Percentiles rank a stretch among this genome's conserved stretches.
Evolutionary conservation across 2,113 vertebrate genomes (phyloP).

Genomic region (Coracopsis vasa): DNA sequence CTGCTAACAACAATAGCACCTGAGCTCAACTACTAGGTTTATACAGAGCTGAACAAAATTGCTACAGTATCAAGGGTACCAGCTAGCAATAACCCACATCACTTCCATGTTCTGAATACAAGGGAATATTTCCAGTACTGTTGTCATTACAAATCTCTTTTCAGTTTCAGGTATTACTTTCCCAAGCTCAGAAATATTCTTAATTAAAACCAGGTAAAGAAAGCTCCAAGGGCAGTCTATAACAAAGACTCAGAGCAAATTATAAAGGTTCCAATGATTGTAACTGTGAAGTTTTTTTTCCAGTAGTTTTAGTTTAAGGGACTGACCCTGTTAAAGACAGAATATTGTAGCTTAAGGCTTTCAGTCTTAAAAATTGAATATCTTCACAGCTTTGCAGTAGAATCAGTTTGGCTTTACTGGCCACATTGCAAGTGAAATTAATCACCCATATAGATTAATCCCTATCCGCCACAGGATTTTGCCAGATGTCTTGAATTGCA

Average conservation of each 20-base stretch:
- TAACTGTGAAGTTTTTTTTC: neutral
- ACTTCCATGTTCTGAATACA: neutral
- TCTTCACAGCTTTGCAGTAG: neutral
- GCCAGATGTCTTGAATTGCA: neutral
- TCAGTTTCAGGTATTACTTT: slow-evolving; percentile 21
- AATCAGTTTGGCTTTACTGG: neutral
- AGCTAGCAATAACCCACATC: neutral
- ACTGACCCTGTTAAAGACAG: neutral
- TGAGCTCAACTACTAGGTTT: neutral
- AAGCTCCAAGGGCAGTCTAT: neutral
- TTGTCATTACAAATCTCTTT: slow-evolving; percentile 4
- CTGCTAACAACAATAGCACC: neutral
- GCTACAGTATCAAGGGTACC: neutral
- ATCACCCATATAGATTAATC: neutral
- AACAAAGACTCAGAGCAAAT: neutral
- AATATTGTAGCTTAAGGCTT: neutral
- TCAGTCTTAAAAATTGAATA: neutral
- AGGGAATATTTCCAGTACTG: neutral
- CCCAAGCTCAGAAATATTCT: neutral
- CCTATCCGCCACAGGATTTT: neutral
- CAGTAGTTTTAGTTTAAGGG: neutral
- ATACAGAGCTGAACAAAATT: neutral
- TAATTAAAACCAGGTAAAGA: slow-evolving; percentile 28
- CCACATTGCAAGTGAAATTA: neutral
- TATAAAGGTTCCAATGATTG: neutral